phyloP scores from a whole-genome alignment of 1,140 invertebrate genomes.

The Berghia stephanieae region DNA sequence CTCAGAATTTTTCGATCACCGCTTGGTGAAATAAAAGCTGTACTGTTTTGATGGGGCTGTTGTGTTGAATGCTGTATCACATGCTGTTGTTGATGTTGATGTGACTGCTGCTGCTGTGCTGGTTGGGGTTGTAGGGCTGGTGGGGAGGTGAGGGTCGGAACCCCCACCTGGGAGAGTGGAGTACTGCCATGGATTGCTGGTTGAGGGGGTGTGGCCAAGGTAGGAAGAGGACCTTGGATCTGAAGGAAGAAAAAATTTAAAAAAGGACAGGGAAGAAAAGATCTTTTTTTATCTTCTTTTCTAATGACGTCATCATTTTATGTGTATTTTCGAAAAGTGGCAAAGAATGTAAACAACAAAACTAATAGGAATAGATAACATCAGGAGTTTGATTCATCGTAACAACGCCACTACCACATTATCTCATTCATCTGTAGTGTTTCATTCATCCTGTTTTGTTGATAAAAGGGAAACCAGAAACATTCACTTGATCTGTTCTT shows the following conservation, averaged over 20 bases:
- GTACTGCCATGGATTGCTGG: conserved; percentile 25
- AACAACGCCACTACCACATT: no score
- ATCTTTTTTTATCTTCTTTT: no score
- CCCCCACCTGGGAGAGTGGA: conserved; percentile 6
- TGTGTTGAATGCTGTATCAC: background rate
- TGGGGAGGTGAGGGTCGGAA: conserved; percentile 6
- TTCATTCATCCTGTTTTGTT: no score
- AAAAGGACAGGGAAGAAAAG: conserved; percentile 64
- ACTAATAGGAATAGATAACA: conserved; percentile 63
- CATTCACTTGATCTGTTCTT: no score
- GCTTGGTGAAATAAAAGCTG: no score
- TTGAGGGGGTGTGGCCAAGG: background rate
- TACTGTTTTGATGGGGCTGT: no score
- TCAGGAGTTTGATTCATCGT: no score
- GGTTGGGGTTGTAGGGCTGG: background rate
- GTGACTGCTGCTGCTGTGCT: background rate
- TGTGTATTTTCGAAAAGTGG: background rate
- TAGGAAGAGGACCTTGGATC: conserved; percentile 16
- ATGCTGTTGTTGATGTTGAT: background rate
- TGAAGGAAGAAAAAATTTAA: conserved; percentile 53
- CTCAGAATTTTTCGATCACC: no score
- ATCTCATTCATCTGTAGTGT: no score
- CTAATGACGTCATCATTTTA: no score
- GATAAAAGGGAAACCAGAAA: no score
- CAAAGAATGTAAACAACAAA: conserved; percentile 51